A percentile compares a stretch with the other conserved stretches of the same genome.
Evolutionary conservation across 2,113 vertebrate genomes (phyloP).

Genomic region (Nicator chloris): DNA sequence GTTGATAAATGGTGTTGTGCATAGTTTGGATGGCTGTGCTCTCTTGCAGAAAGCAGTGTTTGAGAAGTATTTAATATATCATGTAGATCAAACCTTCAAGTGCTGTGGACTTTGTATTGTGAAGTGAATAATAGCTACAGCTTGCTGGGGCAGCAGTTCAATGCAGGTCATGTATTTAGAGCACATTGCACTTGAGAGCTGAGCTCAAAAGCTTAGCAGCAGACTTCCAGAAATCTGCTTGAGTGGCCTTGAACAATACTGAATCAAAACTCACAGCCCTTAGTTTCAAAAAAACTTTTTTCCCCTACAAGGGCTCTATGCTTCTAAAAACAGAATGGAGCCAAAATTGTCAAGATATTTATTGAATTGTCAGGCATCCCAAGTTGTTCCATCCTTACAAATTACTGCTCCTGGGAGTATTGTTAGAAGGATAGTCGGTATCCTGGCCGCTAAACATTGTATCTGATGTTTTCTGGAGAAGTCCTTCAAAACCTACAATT

Average conservation of each 20-base stretch:
- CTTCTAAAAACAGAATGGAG: background rate
- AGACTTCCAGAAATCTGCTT: constrained; percentile 49
- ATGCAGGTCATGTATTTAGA: constrained; percentile 43
- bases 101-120: constrained; percentile 35
- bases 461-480: background rate
- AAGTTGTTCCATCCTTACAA: background rate
- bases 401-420: background rate
- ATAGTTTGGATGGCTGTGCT: background rate
- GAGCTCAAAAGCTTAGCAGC: constrained; percentile 60
- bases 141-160: constrained; percentile 55
- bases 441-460: background rate
- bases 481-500: background rate
- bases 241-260: constrained; percentile 61
- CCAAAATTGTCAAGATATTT: background rate
- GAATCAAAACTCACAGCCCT: constrained; percentile 8
- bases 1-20: constrained; percentile 22
- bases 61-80: constrained; percentile 32
- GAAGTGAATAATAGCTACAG: constrained; percentile 55
- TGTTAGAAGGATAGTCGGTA: background rate
- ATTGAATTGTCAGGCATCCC: background rate
- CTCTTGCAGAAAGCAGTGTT: constrained; percentile 5
- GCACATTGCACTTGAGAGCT: constrained; percentile 47
- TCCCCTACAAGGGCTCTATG: background rate
- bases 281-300: background rate
- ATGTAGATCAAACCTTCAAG: constrained; percentile 39